These are phyloP conservation scores for Phoenicopterus ruber DNA, from an alignment of 2,113 vertebrate genomes.

Conservation along the genomic window DNA sequence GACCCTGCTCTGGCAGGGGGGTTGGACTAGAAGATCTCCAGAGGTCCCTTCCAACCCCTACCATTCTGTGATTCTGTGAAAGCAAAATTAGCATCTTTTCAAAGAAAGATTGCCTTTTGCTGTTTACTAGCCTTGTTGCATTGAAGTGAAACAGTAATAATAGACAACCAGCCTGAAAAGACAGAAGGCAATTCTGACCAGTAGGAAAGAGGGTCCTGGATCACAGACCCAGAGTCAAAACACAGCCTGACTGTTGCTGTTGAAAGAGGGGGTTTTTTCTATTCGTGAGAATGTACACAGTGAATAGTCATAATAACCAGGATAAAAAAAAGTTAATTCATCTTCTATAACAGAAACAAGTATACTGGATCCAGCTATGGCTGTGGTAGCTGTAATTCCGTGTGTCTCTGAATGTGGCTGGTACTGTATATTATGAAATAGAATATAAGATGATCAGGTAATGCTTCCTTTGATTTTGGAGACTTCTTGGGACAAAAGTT, in stretches of 20 bases:
- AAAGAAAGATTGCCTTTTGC: rapidly evolving
- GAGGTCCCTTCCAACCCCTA: too few species aligned
- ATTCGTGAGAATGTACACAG: background rate
- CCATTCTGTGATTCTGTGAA: background rate
- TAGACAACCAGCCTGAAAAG: background rate
- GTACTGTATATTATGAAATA: background rate
- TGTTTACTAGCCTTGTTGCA: background rate
- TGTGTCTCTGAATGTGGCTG: background rate
- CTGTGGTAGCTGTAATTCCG: background rate
- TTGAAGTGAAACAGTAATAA: background rate
- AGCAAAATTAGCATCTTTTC: background rate
- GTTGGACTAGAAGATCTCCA: too few species aligned
- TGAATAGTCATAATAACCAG: background rate
- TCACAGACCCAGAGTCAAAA: background rate
- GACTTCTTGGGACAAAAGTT: background rate
- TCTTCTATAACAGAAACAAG: background rate
- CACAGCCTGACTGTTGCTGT: background rate
- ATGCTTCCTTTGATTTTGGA: background rate
- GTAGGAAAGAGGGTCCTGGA: background rate
- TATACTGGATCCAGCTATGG: background rate
- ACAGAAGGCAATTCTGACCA: background rate
- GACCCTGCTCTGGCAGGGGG: too few species aligned
- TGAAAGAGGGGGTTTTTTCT: background rate
- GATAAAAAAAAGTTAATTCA: background rate
- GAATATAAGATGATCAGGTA: background rate